Conservation (phyloP, 2,888 invertebrate genomes). For the Calliscelio sp. region DNA sequence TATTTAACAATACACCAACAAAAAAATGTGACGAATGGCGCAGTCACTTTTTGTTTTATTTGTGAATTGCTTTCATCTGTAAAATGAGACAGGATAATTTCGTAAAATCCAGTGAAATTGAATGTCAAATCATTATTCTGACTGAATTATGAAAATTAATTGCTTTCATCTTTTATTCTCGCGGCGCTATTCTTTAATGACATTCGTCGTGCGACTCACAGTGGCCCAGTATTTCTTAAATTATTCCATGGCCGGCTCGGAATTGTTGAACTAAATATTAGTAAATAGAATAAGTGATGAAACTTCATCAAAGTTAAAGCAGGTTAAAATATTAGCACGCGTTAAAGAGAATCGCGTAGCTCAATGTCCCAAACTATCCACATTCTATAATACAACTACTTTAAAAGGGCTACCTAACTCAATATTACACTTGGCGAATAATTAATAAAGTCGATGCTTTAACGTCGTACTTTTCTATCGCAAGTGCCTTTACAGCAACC, state of each 20-base stretch:
- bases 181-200: background rate
- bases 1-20: too few relatives aligned
- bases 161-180: background rate
- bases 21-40: too few relatives aligned
- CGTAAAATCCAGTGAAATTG: too few relatives aligned
- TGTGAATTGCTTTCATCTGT: too few relatives aligned
- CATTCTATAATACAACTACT: slow-evolving; percentile 37
- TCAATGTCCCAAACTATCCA: slow-evolving; percentile 13
- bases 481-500: slow-evolving; percentile 18
- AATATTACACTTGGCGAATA: slow-evolving; percentile 50
- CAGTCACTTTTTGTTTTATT: too few relatives aligned
- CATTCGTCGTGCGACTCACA: background rate
- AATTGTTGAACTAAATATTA: slow-evolving; percentile 24
- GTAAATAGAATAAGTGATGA: slow-evolving; percentile 27
- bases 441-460: slow-evolving; percentile 45
- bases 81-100: too few relatives aligned
- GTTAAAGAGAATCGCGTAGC: slow-evolving; percentile 22
- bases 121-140: slow-evolving; percentile 4
- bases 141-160: background rate
- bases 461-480: slow-evolving; percentile 45
- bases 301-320: slow-evolving; percentile 28
- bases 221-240: background rate
- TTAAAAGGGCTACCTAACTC: slow-evolving; percentile 53
- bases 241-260: background rate
- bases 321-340: slow-evolving; percentile 29